Evolutionary conservation across 2,113 vertebrate genomes (phyloP).

Genomic region (Dromiciops gliroides): DNA sequence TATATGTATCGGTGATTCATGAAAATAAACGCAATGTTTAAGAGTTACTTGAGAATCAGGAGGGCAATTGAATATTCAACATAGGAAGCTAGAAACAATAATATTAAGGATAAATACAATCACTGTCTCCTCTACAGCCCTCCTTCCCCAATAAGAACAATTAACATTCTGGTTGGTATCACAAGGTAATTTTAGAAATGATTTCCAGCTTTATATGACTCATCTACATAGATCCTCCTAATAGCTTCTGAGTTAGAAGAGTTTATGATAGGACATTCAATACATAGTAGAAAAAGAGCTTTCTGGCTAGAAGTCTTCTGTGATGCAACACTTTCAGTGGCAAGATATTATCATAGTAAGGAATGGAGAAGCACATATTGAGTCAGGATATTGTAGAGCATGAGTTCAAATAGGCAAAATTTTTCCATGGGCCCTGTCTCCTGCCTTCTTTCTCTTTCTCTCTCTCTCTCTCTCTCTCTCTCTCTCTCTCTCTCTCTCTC

Average conservation of each 20-base stretch:
- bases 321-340: neutral
- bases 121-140: neutral
- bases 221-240: neutral
- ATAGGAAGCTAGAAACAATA: neutral
- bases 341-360: neutral
- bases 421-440: neutral
- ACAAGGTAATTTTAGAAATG: neutral
- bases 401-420: neutral
- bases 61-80: neutral
- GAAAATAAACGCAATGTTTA: conserved; percentile 52
- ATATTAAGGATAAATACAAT: neutral
- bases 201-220: neutral
- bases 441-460: neutral
- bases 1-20: conserved; percentile 1
- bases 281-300: neutral
- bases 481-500: neutral
- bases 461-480: neutral
- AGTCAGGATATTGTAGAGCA: neutral
- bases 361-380: neutral
- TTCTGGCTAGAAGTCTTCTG: neutral
- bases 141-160: neutral
- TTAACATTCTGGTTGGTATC: neutral
- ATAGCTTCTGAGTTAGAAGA: neutral
- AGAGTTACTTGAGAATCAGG: neutral
- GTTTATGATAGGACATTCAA: neutral